Conservation (phyloP, 2,797 vertebrate species). For the Tauraco hartlaubi region DNA sequence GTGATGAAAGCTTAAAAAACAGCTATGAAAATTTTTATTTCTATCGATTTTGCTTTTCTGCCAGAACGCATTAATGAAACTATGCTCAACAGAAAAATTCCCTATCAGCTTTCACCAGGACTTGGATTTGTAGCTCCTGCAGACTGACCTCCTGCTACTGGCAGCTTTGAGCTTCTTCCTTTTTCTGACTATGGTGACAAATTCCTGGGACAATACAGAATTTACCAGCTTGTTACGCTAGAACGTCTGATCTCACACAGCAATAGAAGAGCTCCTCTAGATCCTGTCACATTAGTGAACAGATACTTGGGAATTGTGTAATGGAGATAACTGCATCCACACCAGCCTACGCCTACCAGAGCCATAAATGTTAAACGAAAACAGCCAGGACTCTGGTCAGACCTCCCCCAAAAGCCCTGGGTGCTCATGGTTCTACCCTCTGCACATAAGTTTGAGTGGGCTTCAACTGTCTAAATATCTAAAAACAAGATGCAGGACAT, state of each 20-base stretch:
- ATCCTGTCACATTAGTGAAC: background rate
- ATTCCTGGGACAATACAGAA: background rate
- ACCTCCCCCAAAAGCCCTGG: background rate
- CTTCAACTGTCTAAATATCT: background rate
- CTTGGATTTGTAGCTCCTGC: background rate
- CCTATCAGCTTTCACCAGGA: background rate
- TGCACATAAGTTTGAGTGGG: background rate
- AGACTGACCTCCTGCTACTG: background rate
- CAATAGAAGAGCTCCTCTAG: background rate
- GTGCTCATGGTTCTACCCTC: background rate
- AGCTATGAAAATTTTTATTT: background rate
- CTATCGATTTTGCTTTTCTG: background rate
- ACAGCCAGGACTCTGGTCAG: background rate
- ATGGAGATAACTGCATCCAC: background rate
- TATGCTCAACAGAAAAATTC: background rate
- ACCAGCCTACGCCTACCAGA: background rate
- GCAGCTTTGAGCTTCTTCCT: background rate
- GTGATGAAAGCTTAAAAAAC: background rate
- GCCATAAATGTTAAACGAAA: background rate
- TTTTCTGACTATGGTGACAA: background rate
- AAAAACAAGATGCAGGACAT: rapidly evolving
- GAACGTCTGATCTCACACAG: background rate
- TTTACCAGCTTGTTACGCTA: background rate
- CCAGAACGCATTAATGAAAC: background rate
- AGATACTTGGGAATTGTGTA: background rate